Evolutionary conservation across 2,797 vertebrate genomes (phyloP), one percentile per base, ranked within the genome.

Genomic region (Paedocypris micromegethes): DNA sequence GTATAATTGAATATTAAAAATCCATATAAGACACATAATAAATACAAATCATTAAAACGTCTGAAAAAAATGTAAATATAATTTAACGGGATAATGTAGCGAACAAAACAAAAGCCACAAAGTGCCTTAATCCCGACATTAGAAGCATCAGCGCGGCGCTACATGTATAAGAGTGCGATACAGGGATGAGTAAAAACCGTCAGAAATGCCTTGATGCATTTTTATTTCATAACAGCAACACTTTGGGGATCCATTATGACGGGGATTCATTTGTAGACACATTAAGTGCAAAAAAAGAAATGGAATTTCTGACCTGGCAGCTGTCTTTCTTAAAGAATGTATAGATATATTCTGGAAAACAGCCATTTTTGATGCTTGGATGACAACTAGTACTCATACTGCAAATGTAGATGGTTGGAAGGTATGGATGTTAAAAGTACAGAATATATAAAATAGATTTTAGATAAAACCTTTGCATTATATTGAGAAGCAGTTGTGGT

Each of bases 271-370:
- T 50, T 62, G 68, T 55, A 56, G 45, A 9, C 37, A 53, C 47
- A 63, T 63, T 63, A 63, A n/a, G 52, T 63, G 46, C 50, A 39
- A 46, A 45, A 23, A 62, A 53, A 6, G 40, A 63, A 70, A 70
- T 63, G 59, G 57, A 63, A 63, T 62, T 40, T 70, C 59, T 62
- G 59, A 56, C 9, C 53, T 63, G 45, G 49, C 51, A 70, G 52
- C 63, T 59, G 56, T 46, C 62, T 63, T 53, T 50, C 59, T 70
- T 44, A 44, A 56, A 7, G 52, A 70, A 42, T 41, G 57, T 45
- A 70, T 63, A 70, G 63, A 70, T 44, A 23, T 1, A 23, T 23
- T 23, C 23, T 1, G 52, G 52, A 70, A 53, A 63, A 63, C 52
- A 56, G 40, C 63, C 40, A 6, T 41, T 47, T 56, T 43, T 50